phyloP scores from a whole-genome alignment of 2,888 invertebrate species.

The Barypeithes pellucidus region DNA sequence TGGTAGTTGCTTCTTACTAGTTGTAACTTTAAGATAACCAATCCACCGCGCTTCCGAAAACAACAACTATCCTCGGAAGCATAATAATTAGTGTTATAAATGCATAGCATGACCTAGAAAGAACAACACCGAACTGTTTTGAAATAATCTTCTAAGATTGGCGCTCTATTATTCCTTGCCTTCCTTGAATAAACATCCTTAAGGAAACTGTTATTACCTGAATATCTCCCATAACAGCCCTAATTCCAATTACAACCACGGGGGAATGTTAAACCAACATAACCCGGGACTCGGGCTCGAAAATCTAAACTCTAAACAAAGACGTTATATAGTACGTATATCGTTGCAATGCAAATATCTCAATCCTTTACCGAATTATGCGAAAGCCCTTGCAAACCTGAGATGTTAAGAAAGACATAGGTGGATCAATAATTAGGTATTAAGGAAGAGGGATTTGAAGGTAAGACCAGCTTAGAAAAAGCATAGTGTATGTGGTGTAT shows the following conservation, averaged over 20 bases:
- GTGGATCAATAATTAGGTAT: slow-evolving; percentile 5
- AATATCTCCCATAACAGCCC: slow-evolving; percentile 60
- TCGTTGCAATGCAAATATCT: slow-evolving; percentile 60
- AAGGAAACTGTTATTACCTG: slow-evolving; percentile 62
- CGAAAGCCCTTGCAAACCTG: slow-evolving; percentile 39
- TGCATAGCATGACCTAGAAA: slow-evolving; percentile 45
- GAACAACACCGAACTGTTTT: slow-evolving; percentile 55
- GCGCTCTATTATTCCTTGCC: slow-evolving; percentile 52
- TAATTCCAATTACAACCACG: slow-evolving; percentile 61
- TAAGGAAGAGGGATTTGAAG: no score
- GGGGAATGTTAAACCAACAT: slow-evolving; percentile 60
- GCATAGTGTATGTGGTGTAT: no score
- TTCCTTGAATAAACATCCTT: slow-evolving; percentile 59
- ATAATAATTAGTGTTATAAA: slow-evolving; percentile 46
- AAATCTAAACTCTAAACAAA: slow-evolving; percentile 60
- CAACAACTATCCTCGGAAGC: slow-evolving; percentile 1
- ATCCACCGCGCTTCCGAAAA: background rate
- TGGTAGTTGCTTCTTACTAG: no score
- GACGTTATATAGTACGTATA: slow-evolving; percentile 58
- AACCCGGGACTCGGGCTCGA: slow-evolving; percentile 57
- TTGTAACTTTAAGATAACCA: background rate
- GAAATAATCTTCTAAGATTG: slow-evolving; percentile 56
- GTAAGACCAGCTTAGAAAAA: no score
- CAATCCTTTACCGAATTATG: slow-evolving; percentile 56
- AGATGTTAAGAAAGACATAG: slow-evolving; percentile 27